Evolutionary conservation across 2,797 vertebrate species (phyloP), one percentile per base, ranked within the genome.

Genomic region (Stomatorhinus walkeri): DNA sequence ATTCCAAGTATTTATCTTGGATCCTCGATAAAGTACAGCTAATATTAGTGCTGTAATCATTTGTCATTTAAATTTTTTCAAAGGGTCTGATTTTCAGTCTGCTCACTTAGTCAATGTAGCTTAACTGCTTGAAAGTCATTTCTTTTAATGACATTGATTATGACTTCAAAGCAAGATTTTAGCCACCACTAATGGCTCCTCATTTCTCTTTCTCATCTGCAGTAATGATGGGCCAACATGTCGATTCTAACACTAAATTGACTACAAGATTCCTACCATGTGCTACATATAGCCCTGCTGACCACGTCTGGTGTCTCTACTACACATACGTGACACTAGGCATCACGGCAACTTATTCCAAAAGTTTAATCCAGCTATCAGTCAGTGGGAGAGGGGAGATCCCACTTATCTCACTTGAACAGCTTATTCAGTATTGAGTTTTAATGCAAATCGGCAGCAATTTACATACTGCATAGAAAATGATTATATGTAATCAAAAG

Each of bases 151-250:
- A 64, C 40, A 68, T 87, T 68, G 40, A 87, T 68, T 48, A 68
- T 64, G 87, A 87, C 87, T 87, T 46, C 56, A 24, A 87, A 59
- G 87, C 43, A 16, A 64, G 87, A 46, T 87, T 68, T 64, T 22
- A 87, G 56, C 40, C 36, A 49, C n/a, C 28, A 1, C 85, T 87
- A 56, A 87, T 56, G 49, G 51, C 3, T 40, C 8, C 48, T 56
- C 24, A 9, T 86, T 86, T 40, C 49, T 56, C 24, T 52, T 40
- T 86, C 49, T 36, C 85, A 87, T 56, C 52, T 56, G 51, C 85
- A 36, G 85, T 56, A 56, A 87, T 87, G 48, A 85, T 14, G 83
- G 10, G 54, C 51, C 32, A 43, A 12, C 52, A 56, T 56, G 54
- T 16, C 51, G 51, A 32, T 56, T 56, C 76, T 9, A 81, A 52